A percentile compares a stretch with the other conserved stretches of the same genome.
Evolutionary conservation across 2,113 vertebrate genomes (phyloP).

Genomic region (Macquaria ambigua): DNA sequence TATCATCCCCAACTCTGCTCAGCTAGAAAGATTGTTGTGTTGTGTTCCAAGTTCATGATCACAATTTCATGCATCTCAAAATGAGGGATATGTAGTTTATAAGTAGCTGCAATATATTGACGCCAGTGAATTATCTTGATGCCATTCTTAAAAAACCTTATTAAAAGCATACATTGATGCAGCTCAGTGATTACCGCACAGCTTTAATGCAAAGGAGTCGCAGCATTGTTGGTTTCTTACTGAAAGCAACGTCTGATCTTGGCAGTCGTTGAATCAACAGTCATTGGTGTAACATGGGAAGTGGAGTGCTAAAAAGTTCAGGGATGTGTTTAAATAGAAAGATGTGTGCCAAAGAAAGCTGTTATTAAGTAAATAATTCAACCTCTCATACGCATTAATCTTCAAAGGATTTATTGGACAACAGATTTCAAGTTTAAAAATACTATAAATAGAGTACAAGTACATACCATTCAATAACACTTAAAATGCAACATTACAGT

Average conservation of each 20-base stretch:
- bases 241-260: slow-evolving; percentile 37
- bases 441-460: slow-evolving; percentile 61
- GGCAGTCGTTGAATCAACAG: slow-evolving; percentile 47
- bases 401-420: slow-evolving; percentile 79
- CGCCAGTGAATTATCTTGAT: slow-evolving; percentile 76
- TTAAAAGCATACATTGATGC: slow-evolving; percentile 67
- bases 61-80: slow-evolving; percentile 87
- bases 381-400: slow-evolving; percentile 59
- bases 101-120: slow-evolving; percentile 75
- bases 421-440: slow-evolving; percentile 72
- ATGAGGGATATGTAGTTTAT: slow-evolving; percentile 71
- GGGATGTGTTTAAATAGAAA: slow-evolving; percentile 43
- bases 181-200: slow-evolving; percentile 39
- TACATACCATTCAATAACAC: slow-evolving; percentile 58
- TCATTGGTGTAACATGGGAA: slow-evolving; percentile 15
- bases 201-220: slow-evolving; percentile 51
- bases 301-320: slow-evolving; percentile 54
- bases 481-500: slow-evolving; percentile 53
- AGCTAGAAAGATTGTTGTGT: slow-evolving; percentile 80
- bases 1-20: slow-evolving; percentile 79
- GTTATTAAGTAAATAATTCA: slow-evolving; percentile 70
- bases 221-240: slow-evolving; percentile 52
- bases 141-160: slow-evolving; percentile 59
- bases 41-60: slow-evolving; percentile 84
- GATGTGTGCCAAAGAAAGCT: slow-evolving; percentile 43